These are phyloP conservation scores for Manis pentadactyla DNA, from an alignment of 2,797 vertebrate species.

Conservation along the genomic window DNA sequence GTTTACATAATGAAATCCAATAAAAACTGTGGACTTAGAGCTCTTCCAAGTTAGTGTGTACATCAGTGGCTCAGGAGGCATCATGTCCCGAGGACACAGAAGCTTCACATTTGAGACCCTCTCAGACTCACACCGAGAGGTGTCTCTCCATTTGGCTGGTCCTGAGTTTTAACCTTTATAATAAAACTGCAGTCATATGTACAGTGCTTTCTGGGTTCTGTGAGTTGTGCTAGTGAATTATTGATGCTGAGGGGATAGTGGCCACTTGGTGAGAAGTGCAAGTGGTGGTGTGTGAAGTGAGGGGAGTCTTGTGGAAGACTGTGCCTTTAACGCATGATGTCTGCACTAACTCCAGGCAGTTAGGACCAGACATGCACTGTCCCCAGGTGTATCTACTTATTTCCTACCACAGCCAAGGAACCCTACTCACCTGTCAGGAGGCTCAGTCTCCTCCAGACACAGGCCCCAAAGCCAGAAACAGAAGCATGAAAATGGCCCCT, in stretches of 20 bases:
- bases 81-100: accelerated
- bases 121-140: background rate
- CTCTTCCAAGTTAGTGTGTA: background rate
- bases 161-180: background rate
- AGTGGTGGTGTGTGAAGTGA: background rate
- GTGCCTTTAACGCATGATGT: background rate
- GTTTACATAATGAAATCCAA: background rate
- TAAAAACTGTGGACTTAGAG: background rate
- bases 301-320: background rate
- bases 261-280: background rate
- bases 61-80: background rate
- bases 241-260: background rate
- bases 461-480: background rate
- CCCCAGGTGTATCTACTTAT: background rate
- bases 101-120: background rate
- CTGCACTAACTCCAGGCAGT: background rate
- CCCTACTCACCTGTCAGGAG: background rate
- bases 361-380: background rate
- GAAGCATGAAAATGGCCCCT: background rate
- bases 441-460: background rate
- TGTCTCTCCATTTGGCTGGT: background rate
- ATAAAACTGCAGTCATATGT: background rate
- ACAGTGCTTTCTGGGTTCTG: background rate
- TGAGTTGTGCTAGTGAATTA: background rate
- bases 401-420: background rate